Base-by-base conservation (phyloP, 1,140 invertebrate species). In the Drosophila sucinea region DNA sequence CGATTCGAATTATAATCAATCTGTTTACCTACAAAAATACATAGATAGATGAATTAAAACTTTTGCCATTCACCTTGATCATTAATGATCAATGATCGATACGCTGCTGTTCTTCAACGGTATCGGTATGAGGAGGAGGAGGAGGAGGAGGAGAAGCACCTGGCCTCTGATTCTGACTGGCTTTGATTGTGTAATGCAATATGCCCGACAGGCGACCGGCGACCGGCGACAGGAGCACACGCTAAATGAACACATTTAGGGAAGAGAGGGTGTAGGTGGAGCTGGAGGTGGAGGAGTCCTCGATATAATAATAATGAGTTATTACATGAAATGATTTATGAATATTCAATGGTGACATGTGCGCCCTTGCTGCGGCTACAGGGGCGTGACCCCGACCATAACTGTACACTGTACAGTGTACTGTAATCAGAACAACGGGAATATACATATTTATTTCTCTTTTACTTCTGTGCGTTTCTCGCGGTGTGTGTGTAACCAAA, bases 341-440 rank as follows among this genome's bases (percentile, higher is more conserved):
- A 87, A 87, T 87, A 87, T 87, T 84, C 84, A 89, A 70, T 57
- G 73, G 66, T 80, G 84, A 83, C 77, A 80, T 60, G 77, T 79
- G 74, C 57, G 29, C 56, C 32, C 25, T 11, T 11, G 44, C 23
- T 51, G 44, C 4, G 44, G 44, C 44, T 51, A 32, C 1, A 61
- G 63, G 64, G 70, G 81, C 67, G 79, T 74, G 64, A 70, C 51
- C 40, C 61, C n/a, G 41, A 10, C 30, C 30, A 60, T 78, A 78
- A 72, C 73, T 65, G 77, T 78, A 66, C 29, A 67, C 64, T 51
- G 2, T 38, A 8, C 17, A 17, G 17, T 17, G 55, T 32, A 56
- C 40, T 11, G 61, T 33, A 65, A 40, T 57, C 35, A 51, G 38
- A 72, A 47, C 61, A 75, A 68, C 64, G 67, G 69, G 40, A 51